Evolutionary conservation across 2,113 vertebrate species (phyloP), one percentile per base, ranked within the genome.

Genomic region (Phocoena sinus): DNA sequence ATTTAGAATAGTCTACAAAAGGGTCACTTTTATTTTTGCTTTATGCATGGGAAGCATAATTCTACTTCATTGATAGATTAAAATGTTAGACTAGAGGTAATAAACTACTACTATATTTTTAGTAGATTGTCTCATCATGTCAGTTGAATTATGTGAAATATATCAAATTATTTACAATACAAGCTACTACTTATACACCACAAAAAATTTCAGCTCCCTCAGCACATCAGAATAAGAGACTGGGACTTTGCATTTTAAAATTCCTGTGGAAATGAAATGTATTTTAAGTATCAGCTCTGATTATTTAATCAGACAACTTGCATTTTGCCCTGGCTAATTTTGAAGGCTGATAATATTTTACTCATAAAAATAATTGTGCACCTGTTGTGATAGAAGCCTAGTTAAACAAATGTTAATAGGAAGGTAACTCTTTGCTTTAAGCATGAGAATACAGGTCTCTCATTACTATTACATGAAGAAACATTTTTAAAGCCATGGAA

Each of bases 251-350:
- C 98, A 98, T 98, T 98, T 99, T 98, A 98, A 98, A 98, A 99
- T 99, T 98, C 98, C 98, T 87, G 96, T 98, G 96, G 98, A 99
- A 99, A 98, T 99, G 98, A 99, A 99, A 98, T 98, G 98, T 98
- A 98, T 99, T 99, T 99, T 98, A 99, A 99, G 98, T 98, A 98
- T 98, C 98, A 98, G 93, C 97, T 98, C 98, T 99, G 98, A 99
- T 99, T 99, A 99, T 99, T 99, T 99, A 99, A 99, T 99, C 99
- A 99, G 98, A 98, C 98, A 98, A 98, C 98, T 98, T 98, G 97
- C 99, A 98, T 99, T 99, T 99, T 99, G 99, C 98, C 98, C 98
- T 92, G 98, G 98, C 98, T 99, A 99, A 99, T 99, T 99, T 98
- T 97, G 98, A 99, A 98, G 98, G 98, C 98, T 98, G 98, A 99